phyloP scores from a whole-genome alignment of 2,797 vertebrate species.

The Falco novaeseelandiae region DNA sequence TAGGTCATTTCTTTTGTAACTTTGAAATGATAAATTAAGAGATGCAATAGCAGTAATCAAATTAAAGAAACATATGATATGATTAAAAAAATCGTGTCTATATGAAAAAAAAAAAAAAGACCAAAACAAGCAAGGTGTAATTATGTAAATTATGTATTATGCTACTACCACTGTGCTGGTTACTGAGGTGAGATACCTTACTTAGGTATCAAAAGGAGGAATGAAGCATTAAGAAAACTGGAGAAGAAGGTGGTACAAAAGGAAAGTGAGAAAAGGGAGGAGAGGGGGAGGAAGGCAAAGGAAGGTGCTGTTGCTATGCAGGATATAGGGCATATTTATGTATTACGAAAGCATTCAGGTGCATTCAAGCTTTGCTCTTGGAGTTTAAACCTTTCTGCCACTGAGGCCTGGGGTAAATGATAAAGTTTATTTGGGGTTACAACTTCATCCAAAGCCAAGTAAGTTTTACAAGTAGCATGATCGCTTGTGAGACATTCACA shows the following conservation, averaged over 20 bases:
- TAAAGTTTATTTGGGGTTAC: background rate
- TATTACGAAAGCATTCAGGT: background rate
- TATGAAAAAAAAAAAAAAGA: background rate
- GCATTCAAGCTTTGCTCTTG: background rate
- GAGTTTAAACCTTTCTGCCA: background rate
- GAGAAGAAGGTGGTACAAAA: background rate
- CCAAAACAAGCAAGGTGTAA: background rate
- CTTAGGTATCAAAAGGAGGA: background rate
- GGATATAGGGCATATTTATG: background rate
- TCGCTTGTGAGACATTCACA: background rate
- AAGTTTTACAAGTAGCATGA: background rate
- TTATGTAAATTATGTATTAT: background rate
- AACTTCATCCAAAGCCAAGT: background rate
- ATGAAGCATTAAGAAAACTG: background rate
- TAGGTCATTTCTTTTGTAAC: background rate
- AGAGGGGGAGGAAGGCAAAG: fast-evolving
- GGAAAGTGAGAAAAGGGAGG: background rate
- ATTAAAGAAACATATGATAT: background rate
- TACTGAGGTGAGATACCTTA: background rate
- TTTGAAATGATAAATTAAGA: background rate
- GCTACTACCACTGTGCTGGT: background rate
- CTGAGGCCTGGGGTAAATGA: background rate
- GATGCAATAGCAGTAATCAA: background rate
- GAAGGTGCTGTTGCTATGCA: background rate
- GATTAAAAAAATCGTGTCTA: background rate